phyloP scores from a whole-genome alignment of 2,113 vertebrate genomes.

The Eulemur macaco region DNA sequence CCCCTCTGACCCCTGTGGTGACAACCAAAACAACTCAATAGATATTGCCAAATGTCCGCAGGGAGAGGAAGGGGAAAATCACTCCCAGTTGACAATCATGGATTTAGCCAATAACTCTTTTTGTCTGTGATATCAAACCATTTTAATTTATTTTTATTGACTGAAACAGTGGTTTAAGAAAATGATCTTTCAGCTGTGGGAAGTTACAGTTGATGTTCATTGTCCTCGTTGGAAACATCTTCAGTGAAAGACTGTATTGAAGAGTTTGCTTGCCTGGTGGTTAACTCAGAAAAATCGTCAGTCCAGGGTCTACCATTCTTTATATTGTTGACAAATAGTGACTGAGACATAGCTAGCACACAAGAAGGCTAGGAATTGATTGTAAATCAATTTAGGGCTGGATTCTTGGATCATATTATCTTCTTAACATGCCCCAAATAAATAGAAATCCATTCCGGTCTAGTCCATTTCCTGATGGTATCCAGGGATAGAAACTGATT shows the following conservation, averaged over 20 bases:
- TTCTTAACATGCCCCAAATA: neutral
- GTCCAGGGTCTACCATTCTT: neutral
- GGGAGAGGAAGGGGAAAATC: neutral
- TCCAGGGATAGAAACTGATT: neutral
- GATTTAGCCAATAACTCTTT: neutral
- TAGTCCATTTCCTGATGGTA: conserved; percentile 19
- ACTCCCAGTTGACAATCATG: neutral
- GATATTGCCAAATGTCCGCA: neutral
- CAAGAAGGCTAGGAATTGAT: neutral
- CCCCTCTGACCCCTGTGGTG: neutral
- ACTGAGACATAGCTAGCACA: neutral
- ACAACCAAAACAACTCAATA: neutral
- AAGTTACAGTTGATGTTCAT: neutral
- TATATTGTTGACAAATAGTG: neutral
- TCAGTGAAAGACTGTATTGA: neutral
- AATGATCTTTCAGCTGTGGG: neutral
- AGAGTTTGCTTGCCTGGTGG: neutral
- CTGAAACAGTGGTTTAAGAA: neutral
- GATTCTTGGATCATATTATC: neutral
- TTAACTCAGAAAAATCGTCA: neutral
- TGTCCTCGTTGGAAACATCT: neutral
- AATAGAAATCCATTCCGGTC: conserved; percentile 8
- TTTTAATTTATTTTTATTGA: neutral
- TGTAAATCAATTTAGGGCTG: neutral
- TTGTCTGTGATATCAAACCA: neutral